Evolutionary conservation across 2,888 invertebrate genomes (phyloP).

Genomic region (Macropis europaea): DNA sequence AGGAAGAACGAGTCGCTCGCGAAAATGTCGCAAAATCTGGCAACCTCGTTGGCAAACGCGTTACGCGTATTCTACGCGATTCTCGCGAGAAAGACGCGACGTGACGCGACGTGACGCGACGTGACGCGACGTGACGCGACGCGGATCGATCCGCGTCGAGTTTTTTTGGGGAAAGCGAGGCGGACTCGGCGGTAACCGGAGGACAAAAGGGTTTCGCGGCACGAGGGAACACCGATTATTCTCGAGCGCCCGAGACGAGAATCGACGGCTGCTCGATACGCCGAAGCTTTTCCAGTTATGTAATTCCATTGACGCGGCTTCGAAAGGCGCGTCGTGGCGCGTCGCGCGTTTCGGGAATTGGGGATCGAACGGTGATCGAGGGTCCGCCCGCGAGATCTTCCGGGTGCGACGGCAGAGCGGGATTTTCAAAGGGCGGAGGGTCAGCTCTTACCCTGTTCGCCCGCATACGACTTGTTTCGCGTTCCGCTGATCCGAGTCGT

Average conservation of each 20-base stretch:
- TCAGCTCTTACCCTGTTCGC: too few relatives aligned
- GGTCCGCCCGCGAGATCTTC: neutral
- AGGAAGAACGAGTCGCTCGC: too few relatives aligned
- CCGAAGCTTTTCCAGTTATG: conserved; percentile 6
- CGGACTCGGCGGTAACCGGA: neutral
- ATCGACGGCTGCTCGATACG: conserved; percentile 7
- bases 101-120: too few relatives aligned
- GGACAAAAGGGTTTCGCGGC: too few relatives aligned
- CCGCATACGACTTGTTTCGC: too few relatives aligned
- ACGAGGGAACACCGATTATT: neutral
- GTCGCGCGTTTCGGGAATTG: neutral
- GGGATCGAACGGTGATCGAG: neutral
- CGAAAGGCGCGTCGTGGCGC: too few relatives aligned
- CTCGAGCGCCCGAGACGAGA: neutral
- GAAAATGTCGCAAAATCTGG: conserved; percentile 38
- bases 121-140: too few relatives aligned
- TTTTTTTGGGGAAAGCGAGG: neutral
- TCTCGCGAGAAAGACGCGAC: too few relatives aligned
- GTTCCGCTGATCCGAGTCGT: too few relatives aligned
- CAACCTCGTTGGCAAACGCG: conserved; percentile 21
- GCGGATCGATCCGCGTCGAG: too few relatives aligned
- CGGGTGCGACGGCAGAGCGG: neutral
- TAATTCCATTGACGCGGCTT: conserved; percentile 13
- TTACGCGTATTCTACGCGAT: conserved; percentile 5
- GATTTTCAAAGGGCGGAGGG: neutral